phyloP scores from a whole-genome alignment of 2,113 vertebrate genomes.

The Entelurus aequoreus region DNA sequence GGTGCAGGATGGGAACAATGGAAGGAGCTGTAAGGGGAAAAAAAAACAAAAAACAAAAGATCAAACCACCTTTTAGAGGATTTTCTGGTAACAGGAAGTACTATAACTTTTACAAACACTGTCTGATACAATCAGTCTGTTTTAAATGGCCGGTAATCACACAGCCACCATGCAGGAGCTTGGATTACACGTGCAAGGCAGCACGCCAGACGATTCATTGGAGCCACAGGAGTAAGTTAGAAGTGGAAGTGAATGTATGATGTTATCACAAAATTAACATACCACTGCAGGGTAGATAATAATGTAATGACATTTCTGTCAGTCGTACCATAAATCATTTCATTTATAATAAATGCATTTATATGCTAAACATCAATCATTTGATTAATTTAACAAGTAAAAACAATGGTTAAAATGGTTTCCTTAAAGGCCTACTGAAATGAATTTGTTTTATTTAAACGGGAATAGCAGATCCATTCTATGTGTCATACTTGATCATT shows the following conservation, averaged over 20 bases:
- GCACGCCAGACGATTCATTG: neutral
- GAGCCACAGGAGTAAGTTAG: neutral
- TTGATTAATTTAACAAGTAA: neutral
- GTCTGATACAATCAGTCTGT: constrained; percentile 4
- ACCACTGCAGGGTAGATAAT: neutral
- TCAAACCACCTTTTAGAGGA: neutral
- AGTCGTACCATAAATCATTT: too few species aligned
- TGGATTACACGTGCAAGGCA: constrained; percentile 1
- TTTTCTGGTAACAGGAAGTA: neutral
- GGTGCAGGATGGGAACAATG: constrained; percentile 97
- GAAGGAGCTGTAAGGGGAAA: constrained; percentile 82
- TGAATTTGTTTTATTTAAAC: too few species aligned
- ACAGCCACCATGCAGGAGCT: neutral
- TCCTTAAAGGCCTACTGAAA: too few species aligned
- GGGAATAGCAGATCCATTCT: too few species aligned
- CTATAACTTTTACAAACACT: neutral
- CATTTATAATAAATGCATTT: too few species aligned
- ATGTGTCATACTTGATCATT: too few species aligned
- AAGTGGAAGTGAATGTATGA: neutral
- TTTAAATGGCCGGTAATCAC: neutral
- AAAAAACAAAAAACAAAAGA: constrained; percentile 33
- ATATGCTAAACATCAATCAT: too few species aligned
- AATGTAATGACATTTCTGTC: neutral
- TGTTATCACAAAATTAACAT: neutral
- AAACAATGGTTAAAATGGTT: neutral